These are phyloP conservation scores for Sander vitreus DNA, from an alignment of 2,113 vertebrate species.

Conservation along the genomic window DNA sequence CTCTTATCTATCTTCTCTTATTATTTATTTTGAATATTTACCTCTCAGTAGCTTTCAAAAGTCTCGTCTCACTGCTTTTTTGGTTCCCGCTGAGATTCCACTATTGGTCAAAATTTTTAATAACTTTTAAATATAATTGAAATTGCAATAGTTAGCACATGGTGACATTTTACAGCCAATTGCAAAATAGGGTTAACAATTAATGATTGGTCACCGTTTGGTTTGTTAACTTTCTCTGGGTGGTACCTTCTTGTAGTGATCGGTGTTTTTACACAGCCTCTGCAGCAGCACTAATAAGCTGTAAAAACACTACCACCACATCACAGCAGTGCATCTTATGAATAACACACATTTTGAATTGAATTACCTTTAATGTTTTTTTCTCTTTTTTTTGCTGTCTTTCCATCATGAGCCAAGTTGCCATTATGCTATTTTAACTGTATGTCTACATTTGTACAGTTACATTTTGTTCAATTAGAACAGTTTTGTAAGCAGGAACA, in stretches of 20 bases:
- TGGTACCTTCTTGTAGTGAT: conserved; percentile 53
- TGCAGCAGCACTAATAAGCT: conserved; percentile 37
- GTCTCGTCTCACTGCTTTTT: background rate
- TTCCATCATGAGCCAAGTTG: background rate
- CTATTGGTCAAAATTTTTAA: background rate
- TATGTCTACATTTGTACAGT: conserved; percentile 12
- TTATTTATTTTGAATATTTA: conserved; percentile 9
- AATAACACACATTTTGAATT: conserved; percentile 25
- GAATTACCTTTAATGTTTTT: background rate
- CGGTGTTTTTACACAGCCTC: conserved; percentile 49
- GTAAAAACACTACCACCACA: conserved; percentile 50
- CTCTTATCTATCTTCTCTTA: background rate
- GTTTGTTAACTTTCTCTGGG: conserved; percentile 57
- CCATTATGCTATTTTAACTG: background rate
- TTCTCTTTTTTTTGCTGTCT: background rate
- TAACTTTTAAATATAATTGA: conserved; percentile 6
- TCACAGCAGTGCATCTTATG: conserved; percentile 43
- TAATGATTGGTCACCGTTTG: conserved; percentile 46
- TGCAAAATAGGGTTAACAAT: conserved; percentile 16
- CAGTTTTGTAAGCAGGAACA: background rate
- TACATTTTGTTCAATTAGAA: conserved; percentile 9
- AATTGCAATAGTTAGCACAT: conserved; percentile 34
- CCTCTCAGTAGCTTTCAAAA: background rate
- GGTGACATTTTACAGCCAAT: conserved; percentile 4
- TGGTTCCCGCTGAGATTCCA: background rate